phyloP scores from a whole-genome alignment of 2,113 vertebrate species.

The Thalassarche chlororhynchos region DNA sequence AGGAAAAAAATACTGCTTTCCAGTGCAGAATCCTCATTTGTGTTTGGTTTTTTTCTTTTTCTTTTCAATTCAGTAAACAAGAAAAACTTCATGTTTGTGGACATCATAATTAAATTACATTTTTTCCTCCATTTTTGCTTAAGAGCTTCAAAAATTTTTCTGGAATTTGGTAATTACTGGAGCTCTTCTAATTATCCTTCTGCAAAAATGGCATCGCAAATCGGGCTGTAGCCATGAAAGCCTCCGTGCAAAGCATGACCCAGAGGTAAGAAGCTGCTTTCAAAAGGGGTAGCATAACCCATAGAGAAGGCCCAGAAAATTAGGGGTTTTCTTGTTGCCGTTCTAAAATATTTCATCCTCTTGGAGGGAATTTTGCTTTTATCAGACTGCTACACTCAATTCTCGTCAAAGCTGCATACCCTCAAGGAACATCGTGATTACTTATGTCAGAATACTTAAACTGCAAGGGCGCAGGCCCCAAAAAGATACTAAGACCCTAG shows the following conservation, averaged over 20 bases:
- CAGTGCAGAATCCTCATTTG: background rate
- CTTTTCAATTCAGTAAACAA: background rate
- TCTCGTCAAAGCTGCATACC: background rate
- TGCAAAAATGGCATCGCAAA: slow-evolving; percentile 31
- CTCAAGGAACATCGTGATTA: background rate
- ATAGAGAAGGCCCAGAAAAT: slow-evolving; percentile 43
- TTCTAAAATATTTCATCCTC: background rate
- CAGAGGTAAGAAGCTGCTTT: slow-evolving; percentile 59
- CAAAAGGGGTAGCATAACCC: slow-evolving; percentile 50
- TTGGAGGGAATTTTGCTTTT: background rate
- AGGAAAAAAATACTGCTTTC: background rate
- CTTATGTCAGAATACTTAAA: background rate
- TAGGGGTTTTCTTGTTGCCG: background rate
- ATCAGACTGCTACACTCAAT: background rate
- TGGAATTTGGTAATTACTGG: background rate
- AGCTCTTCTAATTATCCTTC: slow-evolving; percentile 18
- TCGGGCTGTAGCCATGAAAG: slow-evolving; percentile 69
- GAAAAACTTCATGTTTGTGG: background rate
- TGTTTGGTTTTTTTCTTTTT: background rate
- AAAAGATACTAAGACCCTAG: background rate
- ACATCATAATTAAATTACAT: background rate
- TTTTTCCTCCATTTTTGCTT: background rate
- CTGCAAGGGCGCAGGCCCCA: background rate
- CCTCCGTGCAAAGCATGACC: slow-evolving; percentile 54
- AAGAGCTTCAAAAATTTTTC: background rate